Percentiles rank a stretch among this genome's conserved stretches.
These are phyloP conservation scores for Hybognathus amarus DNA, from an alignment of 2,797 vertebrate species.

Conservation along the genomic window DNA sequence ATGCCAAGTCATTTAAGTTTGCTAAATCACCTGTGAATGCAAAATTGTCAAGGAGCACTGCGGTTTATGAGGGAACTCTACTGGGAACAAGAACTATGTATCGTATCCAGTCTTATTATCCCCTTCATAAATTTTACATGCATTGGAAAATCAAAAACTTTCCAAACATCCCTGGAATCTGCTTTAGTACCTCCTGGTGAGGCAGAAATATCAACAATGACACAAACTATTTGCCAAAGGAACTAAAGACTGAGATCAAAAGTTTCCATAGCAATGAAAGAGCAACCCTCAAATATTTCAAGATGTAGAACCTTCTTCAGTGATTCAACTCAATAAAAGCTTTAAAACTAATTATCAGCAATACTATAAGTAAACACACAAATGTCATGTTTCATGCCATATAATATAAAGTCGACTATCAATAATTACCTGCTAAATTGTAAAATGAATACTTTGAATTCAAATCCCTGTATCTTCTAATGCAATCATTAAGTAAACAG, in stretches of 20 bases:
- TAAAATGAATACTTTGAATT: not conserved
- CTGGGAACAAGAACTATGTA: no score
- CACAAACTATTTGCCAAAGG: not conserved
- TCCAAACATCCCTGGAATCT: not conserved
- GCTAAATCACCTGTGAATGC: not conserved
- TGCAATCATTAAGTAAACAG: not conserved
- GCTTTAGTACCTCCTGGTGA: not conserved
- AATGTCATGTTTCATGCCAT: not conserved
- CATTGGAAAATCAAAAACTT: not conserved
- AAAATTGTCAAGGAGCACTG: not conserved
- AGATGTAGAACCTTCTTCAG: not conserved
- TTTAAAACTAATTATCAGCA: not conserved
- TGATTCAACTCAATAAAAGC: conserved; percentile 1
- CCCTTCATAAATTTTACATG: conserved; percentile 1
- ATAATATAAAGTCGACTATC: not conserved
- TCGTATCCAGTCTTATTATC: no score
- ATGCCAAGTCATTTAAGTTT: not conserved
- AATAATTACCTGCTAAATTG: not conserved
- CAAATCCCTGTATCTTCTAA: not conserved
- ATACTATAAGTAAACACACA: not conserved
- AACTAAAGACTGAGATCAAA: conserved; percentile 9
- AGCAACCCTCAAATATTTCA: not conserved
- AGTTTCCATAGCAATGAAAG: not conserved
- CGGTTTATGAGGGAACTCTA: no score
- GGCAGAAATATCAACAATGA: not conserved